Evolutionary conservation across 2,888 invertebrate species (phyloP).

Genomic region (Hydrotaea cyrtoneurina): DNA sequence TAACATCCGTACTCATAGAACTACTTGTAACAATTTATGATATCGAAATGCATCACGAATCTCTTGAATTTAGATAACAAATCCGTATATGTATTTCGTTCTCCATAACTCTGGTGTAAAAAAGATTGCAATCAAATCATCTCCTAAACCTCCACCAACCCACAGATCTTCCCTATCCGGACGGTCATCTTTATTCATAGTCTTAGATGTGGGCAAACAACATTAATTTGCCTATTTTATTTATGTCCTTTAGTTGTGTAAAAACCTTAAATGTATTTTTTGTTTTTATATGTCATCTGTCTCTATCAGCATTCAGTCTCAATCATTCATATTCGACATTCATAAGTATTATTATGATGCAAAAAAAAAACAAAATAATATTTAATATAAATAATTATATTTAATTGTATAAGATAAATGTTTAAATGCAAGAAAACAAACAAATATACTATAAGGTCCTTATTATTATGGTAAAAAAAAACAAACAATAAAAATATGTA

Average conservation of each 20-base stretch:
- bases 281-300: constrained; percentile 12
- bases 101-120: not conserved
- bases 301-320: not conserved
- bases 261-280: constrained; percentile 68
- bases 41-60: not conserved
- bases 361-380: constrained; percentile 21
- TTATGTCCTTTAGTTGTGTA: constrained; percentile 43
- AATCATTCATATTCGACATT: not conserved
- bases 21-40: constrained; percentile 1
- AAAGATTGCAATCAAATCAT: not conserved
- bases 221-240: not conserved
- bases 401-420: constrained; percentile 59
- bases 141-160: not conserved
- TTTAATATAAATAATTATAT: constrained; percentile 39
- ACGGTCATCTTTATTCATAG: not conserved
- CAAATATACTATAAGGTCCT: constrained; percentile 47
- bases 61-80: not conserved
- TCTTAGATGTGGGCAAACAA: not conserved
- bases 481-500: constrained; percentile 59
- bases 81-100: not conserved
- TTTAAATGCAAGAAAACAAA: constrained; percentile 48
- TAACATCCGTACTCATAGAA: constrained; percentile 14
- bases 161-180: not conserved
- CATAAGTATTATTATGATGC: not conserved
- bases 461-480: constrained; percentile 38